Conservation (phyloP, 2,888 invertebrate species). For the Plebejus melissa region DNA sequence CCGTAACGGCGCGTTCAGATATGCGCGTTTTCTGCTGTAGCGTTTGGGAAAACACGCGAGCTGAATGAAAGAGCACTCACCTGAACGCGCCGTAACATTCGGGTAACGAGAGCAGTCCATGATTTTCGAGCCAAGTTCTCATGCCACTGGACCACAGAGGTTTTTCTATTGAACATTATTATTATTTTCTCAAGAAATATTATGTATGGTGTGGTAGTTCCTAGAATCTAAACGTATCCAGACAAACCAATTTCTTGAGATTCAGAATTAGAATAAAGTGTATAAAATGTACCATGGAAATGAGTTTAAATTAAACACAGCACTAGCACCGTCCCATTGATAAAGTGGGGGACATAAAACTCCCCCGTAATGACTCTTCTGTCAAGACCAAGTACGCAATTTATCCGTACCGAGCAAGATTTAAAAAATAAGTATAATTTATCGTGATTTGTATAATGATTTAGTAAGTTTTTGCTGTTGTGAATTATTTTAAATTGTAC, state of each 20-base stretch:
- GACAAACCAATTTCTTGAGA: neutral
- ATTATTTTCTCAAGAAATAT: no score
- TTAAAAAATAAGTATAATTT: conserved; percentile 29
- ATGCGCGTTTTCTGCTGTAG: no score
- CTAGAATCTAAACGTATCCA: neutral
- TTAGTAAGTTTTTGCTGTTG: neutral
- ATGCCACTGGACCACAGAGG: neutral
- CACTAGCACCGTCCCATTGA: conserved; percentile 47
- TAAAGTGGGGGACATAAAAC: conserved; percentile 63
- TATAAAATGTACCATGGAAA: conserved; percentile 12
- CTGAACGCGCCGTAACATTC: no score
- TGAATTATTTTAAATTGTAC: neutral
- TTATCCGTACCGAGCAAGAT: conserved; percentile 44
- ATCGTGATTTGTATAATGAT: conserved; percentile 19
- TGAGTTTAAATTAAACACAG: conserved; percentile 1
- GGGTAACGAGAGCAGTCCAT: no score
- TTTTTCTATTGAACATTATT: no score
- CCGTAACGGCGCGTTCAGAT: no score
- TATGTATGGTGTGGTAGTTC: neutral
- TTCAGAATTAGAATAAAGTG: neutral
- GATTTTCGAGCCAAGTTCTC: no score
- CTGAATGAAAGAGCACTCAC: no score
- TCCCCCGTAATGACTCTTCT: conserved; percentile 62
- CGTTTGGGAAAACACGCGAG: no score
- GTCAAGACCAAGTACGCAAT: conserved; percentile 63